Base-by-base conservation (phyloP, 2,113 vertebrate genomes). In the Emberiza fucata region DNA sequence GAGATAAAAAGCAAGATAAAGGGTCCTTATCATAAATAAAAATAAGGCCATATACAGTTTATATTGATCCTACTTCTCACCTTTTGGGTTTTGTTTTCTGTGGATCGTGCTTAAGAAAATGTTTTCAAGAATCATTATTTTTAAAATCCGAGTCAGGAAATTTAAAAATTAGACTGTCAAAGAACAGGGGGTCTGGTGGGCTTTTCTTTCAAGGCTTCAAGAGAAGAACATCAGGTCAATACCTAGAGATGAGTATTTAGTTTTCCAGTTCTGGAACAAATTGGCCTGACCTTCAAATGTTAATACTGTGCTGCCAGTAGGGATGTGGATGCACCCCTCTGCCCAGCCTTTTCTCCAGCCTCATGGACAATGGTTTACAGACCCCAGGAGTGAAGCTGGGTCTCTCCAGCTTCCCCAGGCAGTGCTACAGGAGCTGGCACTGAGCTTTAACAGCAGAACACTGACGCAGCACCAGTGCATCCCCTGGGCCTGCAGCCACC, bases 1-100 rank as follows among this genome's bases (percentile, higher is more conserved):
- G 39, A 94, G 59, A 90, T 87, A 77, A 81, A 90, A 91, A 42
- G 81, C 33, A 86, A 92, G 87, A 82, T 78, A 90, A 90, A 95
- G 80, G 31, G 23, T 5, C 14, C 61, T 84, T 81, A 83, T 47
- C 47, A 90, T 83, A 92, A 94, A 92, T 93, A 86, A 86, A 80
- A 92, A 91, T 78, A 95, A 71, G 72, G 44, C 47, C 47, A 35
- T 51, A 83, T 40, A 59, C 21, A 78, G 39, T 81, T 86, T 87
- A 63, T 64, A 75, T 64, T 75, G 76, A 93, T 83, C 22, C 27
- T 66, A 39, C 40, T 88, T 86, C 39, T 64, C 60, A 91, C 44
- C 23, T 88, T 83, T 66, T 42, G 8, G 8, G 0, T 7, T 68
- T 94, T 87, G 54, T 85, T 54, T 31, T 14, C 54, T 66, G 42